Base-by-base conservation (phyloP, 1,140 invertebrate species). In the Potamilus streckersoni region DNA sequence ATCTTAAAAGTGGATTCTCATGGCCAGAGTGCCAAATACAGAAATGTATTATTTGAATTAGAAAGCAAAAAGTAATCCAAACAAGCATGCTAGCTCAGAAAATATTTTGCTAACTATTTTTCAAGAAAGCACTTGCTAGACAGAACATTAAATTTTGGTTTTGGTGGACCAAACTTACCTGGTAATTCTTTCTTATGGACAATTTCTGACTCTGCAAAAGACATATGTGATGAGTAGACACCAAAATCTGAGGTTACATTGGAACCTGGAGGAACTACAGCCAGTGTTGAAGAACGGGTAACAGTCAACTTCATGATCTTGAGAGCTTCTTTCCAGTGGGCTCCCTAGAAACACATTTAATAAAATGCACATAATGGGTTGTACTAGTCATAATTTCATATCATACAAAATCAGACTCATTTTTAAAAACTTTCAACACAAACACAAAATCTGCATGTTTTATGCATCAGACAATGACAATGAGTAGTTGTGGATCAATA, bases 241-340 rank as follows among this genome's bases (percentile, higher is more conserved):
- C 81, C 79, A 19, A 79, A 74, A 19, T 76, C 75, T 38, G 61
- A 57, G 74, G 81, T 72, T 71, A 81, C 73, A 63, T 74, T 82
- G 60, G 71, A 80, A 23, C 86, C 85, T 20, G 90, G 87, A 17
- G 91, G 90, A 57, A 92, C 91, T 58, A 91, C 91, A 20, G 91
- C 91, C 31, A 93, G 87, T 13, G 91, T 91, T 2, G 97, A 99
- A 49, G 97, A 99, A 76, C 96, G 92, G 5, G 96, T 97, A 14
- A 99, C 97, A 20, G 98, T 96, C 63, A 98, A 91, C 90, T 99
- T 99, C 20, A 99, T 88, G 71, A 99, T 98, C 91, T 98, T 97
- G 82, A 98, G 91, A 0, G 98, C 95, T 90, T 99, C 98, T 87
- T 96, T 97, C 94, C 97, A 99, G 87, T 98, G 95, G 6, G 93